A percentile compares a stretch with the other conserved stretches of the same genome.
These are phyloP conservation scores for Caenorhabditis plicata DNA, from an alignment of 2,888 invertebrate species.

Conservation along the genomic window DNA sequence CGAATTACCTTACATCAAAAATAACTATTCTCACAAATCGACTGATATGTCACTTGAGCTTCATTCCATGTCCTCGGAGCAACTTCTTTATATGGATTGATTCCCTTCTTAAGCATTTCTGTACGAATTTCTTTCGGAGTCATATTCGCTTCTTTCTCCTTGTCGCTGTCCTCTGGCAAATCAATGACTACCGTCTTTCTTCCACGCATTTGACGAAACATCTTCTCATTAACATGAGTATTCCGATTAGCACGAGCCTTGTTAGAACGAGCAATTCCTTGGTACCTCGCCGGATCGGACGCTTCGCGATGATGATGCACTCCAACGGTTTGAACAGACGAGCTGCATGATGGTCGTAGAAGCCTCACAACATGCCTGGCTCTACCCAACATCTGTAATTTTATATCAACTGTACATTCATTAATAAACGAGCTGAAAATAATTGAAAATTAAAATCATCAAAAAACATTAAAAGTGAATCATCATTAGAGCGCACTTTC, in stretches of 20 bases:
- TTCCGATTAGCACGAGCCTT: slow-evolving; percentile 59
- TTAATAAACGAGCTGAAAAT: no score
- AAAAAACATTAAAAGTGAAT: no score
- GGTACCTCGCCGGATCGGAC: slow-evolving; percentile 46
- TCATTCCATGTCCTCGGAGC: slow-evolving; percentile 58
- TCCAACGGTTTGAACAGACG: slow-evolving; percentile 26
- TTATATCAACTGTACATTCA: no score
- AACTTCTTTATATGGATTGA: slow-evolving; percentile 60
- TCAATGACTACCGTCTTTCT: slow-evolving; percentile 56
- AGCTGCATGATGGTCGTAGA: no score
- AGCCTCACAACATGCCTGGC: no score
- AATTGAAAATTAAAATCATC: no score
- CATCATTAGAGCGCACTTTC: no score
- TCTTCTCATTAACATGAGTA: slow-evolving; percentile 60
- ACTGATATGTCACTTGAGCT: slow-evolving; percentile 54
- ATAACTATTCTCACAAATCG: slow-evolving; percentile 49
- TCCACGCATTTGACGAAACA: slow-evolving; percentile 60
- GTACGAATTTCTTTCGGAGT: slow-evolving; percentile 49
- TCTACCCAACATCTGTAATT: no score
- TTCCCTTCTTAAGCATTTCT: slow-evolving; percentile 51
- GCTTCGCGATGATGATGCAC: slow-evolving; percentile 63
- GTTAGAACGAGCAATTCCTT: slow-evolving; percentile 54
- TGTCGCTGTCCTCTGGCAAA: slow-evolving; percentile 55
- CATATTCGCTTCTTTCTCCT: slow-evolving; percentile 39
- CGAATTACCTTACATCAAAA: neutral